A percentile compares a stretch with the other conserved stretches of the same genome.
phyloP scores from a whole-genome alignment of 2,888 invertebrate genomes.

The Ecliptopera silaceata region DNA sequence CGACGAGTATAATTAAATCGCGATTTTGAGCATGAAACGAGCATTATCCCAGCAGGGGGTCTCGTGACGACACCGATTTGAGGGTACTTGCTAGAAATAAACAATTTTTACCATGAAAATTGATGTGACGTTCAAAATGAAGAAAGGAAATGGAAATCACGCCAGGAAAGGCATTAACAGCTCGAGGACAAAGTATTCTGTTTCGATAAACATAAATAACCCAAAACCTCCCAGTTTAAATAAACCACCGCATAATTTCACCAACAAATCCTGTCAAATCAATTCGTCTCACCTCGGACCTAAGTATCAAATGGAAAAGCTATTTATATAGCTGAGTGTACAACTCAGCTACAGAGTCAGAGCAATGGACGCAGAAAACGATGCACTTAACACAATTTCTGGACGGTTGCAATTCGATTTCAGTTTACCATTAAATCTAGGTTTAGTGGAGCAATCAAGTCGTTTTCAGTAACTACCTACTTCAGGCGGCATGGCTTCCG shows the following conservation, averaged over 20 bases:
- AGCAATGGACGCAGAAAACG: slow-evolving; percentile 18
- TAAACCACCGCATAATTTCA: too few relatives aligned
- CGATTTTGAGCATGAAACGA: slow-evolving; percentile 35
- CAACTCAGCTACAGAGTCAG: slow-evolving; percentile 2
- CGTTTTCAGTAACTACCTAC: slow-evolving; percentile 11
- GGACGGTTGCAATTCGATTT: slow-evolving; percentile 25
- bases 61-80: slow-evolving; percentile 19
- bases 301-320: too few relatives aligned
- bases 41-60: slow-evolving; percentile 31
- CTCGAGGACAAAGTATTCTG: not conserved
- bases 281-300: too few relatives aligned
- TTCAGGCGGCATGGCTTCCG: slow-evolving; percentile 10
- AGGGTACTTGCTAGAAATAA: slow-evolving; percentile 10
- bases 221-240: not conserved
- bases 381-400: slow-evolving; percentile 34
- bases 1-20: slow-evolving; percentile 31
- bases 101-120: slow-evolving; percentile 12
- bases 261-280: not conserved
- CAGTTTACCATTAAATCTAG: slow-evolving; percentile 18
- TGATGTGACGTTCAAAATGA: slow-evolving; percentile 15
- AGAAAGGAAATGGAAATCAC: slow-evolving; percentile 19
- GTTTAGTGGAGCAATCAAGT: slow-evolving; percentile 16
- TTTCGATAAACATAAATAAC: not conserved
- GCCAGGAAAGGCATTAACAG: slow-evolving; percentile 13
- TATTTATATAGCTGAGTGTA: too few relatives aligned